Conservation (phyloP, 2,113 vertebrate species). For the Phrynocephalus versicolor region DNA sequence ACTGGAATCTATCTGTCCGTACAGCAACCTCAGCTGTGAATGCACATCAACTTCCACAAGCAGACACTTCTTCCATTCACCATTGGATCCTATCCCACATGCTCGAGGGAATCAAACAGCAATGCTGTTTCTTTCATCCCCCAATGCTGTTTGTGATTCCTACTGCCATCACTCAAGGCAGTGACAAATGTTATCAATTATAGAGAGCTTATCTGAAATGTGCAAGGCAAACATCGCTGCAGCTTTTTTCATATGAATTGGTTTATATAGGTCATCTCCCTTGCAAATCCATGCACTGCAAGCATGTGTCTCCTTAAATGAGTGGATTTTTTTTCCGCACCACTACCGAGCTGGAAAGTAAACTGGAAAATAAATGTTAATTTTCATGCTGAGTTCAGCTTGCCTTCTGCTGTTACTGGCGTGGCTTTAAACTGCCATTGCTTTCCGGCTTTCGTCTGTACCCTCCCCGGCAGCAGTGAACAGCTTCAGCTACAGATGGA, state of each 20-base stretch:
- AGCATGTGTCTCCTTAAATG: constrained; percentile 29
- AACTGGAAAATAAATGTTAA: constrained; percentile 52
- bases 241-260: constrained; percentile 1
- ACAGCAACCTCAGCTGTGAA: too few relatives aligned
- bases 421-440: constrained; percentile 58
- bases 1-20: too few relatives aligned
- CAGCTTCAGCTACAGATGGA: constrained; percentile 72
- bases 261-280: not conserved
- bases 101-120: not conserved
- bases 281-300: constrained; percentile 32
- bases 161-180: not conserved
- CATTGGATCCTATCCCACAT: not conserved
- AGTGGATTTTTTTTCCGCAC: constrained; percentile 58
- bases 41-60: not conserved
- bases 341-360: constrained; percentile 60
- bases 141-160: not conserved
- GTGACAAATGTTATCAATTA: not conserved
- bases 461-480: constrained; percentile 61
- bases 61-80: not conserved
- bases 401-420: constrained; percentile 65
- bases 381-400: constrained; percentile 60
- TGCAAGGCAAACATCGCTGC: not conserved
- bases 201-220: not conserved
- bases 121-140: not conserved
- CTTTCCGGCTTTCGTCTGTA: constrained; percentile 53